Percentiles rank a stretch among this genome's conserved stretches.
These are phyloP conservation scores for Hyaena hyaena DNA, from an alignment of 2,113 vertebrate species.

Conservation along the genomic window DNA sequence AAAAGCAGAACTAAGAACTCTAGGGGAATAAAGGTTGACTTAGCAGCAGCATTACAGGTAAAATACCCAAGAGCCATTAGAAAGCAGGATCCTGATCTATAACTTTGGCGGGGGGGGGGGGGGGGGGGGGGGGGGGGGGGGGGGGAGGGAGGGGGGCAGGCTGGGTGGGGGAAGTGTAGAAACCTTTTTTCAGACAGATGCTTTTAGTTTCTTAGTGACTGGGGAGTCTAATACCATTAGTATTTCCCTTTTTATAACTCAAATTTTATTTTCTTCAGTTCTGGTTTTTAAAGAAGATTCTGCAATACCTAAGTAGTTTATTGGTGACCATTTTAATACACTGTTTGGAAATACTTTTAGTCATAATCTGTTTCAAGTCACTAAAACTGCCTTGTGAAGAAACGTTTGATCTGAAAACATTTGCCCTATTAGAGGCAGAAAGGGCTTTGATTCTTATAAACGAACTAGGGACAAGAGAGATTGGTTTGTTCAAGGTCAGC, in stretches of 20 bases:
- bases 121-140: too few species aligned
- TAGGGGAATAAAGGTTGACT: background rate
- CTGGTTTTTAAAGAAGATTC: background rate
- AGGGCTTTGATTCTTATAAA: background rate
- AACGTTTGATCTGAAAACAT: constrained; percentile 1
- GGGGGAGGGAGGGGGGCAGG: too few species aligned
- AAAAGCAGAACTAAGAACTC: constrained; percentile 4
- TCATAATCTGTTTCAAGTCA: constrained; percentile 14
- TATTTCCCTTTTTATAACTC: constrained; percentile 6
- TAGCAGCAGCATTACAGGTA: background rate
- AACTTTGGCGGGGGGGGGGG: background rate
- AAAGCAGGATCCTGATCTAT: background rate
- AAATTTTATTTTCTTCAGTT: background rate
- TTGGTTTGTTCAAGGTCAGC: background rate
- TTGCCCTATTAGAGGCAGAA: background rate
- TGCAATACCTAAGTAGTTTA: constrained; percentile 38
- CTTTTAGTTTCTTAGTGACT: background rate
- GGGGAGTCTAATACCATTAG: background rate
- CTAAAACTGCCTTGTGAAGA: background rate
- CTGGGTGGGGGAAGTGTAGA: too few species aligned
- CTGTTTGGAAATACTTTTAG: constrained; percentile 9
- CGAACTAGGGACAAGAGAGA: background rate
- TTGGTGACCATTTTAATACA: background rate
- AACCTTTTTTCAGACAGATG: background rate
- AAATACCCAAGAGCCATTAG: background rate